Percentiles rank a stretch among this genome's conserved stretches.
phyloP scores from a whole-genome alignment of 2,888 invertebrate species.

The Lithophane semibrunnea region DNA sequence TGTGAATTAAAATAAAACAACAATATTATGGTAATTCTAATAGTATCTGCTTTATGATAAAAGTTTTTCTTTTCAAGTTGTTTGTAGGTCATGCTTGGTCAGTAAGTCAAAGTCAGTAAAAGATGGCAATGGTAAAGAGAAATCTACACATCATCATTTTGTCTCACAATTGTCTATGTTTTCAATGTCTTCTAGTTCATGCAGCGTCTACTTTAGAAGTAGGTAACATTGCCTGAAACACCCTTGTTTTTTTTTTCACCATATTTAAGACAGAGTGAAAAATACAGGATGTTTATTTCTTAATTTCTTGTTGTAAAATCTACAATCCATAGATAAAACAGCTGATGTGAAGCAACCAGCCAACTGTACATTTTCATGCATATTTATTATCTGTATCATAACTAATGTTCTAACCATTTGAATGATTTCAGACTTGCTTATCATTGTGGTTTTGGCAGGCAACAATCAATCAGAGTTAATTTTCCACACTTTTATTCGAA shows the following conservation, averaged over 20 bases:
- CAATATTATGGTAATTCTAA: not conserved
- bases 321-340: not conserved
- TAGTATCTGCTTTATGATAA: not conserved
- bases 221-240: not conserved
- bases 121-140: not conserved
- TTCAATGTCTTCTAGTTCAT: not conserved
- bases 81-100: not conserved
- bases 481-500: constrained; percentile 10
- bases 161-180: not conserved
- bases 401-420: constrained; percentile 8
- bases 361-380: constrained; percentile 18
- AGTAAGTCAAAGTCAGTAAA: not conserved
- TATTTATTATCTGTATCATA: constrained; percentile 26
- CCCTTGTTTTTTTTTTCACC: too few relatives aligned
- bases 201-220: not conserved
- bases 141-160: not conserved
- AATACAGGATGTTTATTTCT: not conserved
- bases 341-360: not conserved
- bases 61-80: not conserved
- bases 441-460: constrained; percentile 42
- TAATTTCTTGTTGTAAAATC: not conserved
- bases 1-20: constrained; percentile 3
- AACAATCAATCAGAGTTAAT: constrained; percentile 20
- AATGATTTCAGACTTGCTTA: constrained; percentile 40
- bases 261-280: not conserved